phyloP scores from a whole-genome alignment of 2,797 vertebrate species.

The Natrix natrix region DNA sequence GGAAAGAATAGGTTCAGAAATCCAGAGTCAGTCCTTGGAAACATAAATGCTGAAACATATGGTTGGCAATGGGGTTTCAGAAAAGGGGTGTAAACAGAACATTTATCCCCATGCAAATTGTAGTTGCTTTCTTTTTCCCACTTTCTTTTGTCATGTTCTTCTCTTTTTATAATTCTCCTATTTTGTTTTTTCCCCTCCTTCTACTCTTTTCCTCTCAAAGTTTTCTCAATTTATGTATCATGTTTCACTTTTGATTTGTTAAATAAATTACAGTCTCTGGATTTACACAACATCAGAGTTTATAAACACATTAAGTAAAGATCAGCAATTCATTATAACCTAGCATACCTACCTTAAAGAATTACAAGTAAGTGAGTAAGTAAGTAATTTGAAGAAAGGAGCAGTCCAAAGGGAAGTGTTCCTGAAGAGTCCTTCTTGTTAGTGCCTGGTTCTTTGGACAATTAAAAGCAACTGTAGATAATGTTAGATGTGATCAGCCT shows the following conservation, averaged over 20 bases:
- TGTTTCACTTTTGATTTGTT: neutral
- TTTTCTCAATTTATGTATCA: neutral
- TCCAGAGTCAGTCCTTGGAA: neutral
- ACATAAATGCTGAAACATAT: slow-evolving; percentile 2
- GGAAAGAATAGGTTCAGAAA: neutral
- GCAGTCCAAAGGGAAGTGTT: neutral
- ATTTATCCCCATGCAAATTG: neutral
- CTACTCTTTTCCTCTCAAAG: neutral
- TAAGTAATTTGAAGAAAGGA: neutral
- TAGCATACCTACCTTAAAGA: neutral
- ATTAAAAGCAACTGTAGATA: neutral
- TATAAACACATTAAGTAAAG: neutral
- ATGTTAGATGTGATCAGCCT: neutral
- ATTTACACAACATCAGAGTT: neutral
- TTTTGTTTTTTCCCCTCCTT: neutral
- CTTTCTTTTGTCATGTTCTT: neutral
- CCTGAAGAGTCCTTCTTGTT: neutral
- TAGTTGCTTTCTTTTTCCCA: neutral
- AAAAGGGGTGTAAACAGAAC: neutral
- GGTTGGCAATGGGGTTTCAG: neutral
- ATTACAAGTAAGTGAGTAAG: neutral
- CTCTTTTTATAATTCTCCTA: neutral
- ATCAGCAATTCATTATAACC: neutral
- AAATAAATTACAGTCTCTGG: neutral
- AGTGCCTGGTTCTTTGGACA: neutral